Evolutionary conservation across 2,113 vertebrate species (phyloP).

Genomic region (Lagopus leucura): DNA sequence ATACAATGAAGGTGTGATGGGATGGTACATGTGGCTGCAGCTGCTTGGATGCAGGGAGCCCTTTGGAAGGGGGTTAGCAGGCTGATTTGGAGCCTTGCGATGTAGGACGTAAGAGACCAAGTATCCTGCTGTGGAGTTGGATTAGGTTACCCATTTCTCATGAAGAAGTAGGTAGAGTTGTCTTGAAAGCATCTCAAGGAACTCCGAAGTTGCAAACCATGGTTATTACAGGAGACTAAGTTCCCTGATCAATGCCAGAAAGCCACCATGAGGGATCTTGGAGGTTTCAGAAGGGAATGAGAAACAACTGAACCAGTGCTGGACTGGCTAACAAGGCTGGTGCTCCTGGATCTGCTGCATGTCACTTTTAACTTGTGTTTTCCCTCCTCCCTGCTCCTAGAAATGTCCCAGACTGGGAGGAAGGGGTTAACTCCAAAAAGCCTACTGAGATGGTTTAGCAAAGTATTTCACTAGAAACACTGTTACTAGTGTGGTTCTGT

Average conservation of each 20-base stretch:
- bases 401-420: background rate
- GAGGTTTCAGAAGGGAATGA: background rate
- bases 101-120: background rate
- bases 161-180: background rate
- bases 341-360: background rate
- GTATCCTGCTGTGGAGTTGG: background rate
- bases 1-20: too few relatives aligned
- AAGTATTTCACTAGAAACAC: background rate
- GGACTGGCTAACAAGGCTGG: rapidly evolving
- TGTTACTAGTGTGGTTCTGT: rapidly evolving
- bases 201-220: background rate
- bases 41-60: rapidly evolving
- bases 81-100: background rate
- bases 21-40: rapidly evolving
- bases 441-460: rapidly evolving
- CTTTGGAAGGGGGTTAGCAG: background rate
- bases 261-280: rapidly evolving
- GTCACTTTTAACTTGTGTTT: background rate
- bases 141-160: background rate
- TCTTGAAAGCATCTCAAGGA: background rate
- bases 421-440: background rate
- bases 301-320: background rate
- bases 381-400: rapidly evolving
- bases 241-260: rapidly evolving
- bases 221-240: background rate